phyloP scores from a whole-genome alignment of 2,888 invertebrate genomes.

The Autographa gamma region DNA sequence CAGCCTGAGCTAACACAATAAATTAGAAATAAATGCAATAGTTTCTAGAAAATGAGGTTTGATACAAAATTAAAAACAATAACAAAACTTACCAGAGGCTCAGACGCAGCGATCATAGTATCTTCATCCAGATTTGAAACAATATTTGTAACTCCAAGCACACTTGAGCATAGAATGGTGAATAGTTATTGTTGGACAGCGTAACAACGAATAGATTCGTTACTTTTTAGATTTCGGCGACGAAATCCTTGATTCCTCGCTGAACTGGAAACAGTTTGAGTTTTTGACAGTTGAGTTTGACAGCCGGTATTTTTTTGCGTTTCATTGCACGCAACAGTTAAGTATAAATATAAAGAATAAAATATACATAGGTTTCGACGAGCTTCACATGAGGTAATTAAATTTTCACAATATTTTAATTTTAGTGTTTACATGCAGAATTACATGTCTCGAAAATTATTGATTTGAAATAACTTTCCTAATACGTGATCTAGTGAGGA shows the following conservation, averaged over 20 bases:
- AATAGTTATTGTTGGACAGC: conserved; percentile 23
- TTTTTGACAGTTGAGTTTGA: conserved; percentile 27
- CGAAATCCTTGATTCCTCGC: conserved; percentile 22
- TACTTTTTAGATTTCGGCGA: conserved; percentile 21
- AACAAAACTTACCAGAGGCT: conserved; percentile 92
- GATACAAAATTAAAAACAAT: conserved; percentile 27
- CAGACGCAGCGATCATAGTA: conserved; percentile 97
- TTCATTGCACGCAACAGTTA: not conserved
- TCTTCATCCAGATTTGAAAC: conserved; percentile 96
- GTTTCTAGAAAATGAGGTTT: no score
- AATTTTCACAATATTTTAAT: no score
- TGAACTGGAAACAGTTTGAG: conserved; percentile 8
- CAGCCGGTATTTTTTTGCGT: conserved; percentile 20
- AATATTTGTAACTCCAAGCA: conserved; percentile 68
- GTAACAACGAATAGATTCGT: conserved; percentile 10
- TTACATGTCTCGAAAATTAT: no score
- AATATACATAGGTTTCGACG: no score
- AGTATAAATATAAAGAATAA: no score
- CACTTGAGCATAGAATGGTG: conserved; percentile 62
- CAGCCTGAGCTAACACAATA: not conserved
- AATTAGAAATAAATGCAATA: no score
- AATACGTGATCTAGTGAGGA: no score
- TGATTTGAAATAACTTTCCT: no score
- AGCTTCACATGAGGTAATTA: no score
- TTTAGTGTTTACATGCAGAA: no score